Evolutionary conservation across 2,113 vertebrate species (phyloP).

Genomic region (Indicator maculatus): DNA sequence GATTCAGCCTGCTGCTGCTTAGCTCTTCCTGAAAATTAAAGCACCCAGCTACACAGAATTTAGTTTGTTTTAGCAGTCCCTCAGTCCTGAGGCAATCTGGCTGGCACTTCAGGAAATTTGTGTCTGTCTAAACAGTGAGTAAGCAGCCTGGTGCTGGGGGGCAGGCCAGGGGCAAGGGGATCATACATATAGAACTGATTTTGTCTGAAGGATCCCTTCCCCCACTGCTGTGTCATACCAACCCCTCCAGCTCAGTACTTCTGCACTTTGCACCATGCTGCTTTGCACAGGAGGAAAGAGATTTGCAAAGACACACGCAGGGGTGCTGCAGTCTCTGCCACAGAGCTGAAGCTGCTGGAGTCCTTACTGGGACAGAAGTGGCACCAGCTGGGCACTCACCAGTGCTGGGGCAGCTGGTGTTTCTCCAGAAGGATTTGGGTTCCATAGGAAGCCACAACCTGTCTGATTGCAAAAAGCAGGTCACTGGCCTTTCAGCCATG

Average conservation of each 20-base stretch:
- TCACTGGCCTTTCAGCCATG: neutral
- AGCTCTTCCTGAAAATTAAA: neutral
- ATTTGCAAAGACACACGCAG: neutral
- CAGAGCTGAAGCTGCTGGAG: neutral
- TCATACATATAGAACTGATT: neutral
- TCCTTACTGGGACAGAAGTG: neutral
- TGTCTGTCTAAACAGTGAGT: neutral
- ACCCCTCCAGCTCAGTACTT: neutral
- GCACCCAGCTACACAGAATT: neutral
- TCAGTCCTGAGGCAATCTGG: neutral
- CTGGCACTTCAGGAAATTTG: neutral
- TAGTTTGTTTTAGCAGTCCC: neutral
- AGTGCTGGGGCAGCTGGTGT: neutral
- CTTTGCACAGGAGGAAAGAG: neutral
- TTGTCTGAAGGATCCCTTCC: neutral
- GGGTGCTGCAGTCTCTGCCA: neutral
- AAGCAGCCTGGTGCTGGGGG: neutral
- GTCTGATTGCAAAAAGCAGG: neutral
- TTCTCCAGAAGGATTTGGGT: neutral
- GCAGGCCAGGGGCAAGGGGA: neutral
- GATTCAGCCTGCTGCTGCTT: neutral
- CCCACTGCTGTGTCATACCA: neutral
- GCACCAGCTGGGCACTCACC: neutral
- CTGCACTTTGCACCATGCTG: fast-evolving
- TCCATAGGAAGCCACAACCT: neutral